Conservation (phyloP, 2,113 vertebrate genomes). For the Dipodomys stephensi region DNA sequence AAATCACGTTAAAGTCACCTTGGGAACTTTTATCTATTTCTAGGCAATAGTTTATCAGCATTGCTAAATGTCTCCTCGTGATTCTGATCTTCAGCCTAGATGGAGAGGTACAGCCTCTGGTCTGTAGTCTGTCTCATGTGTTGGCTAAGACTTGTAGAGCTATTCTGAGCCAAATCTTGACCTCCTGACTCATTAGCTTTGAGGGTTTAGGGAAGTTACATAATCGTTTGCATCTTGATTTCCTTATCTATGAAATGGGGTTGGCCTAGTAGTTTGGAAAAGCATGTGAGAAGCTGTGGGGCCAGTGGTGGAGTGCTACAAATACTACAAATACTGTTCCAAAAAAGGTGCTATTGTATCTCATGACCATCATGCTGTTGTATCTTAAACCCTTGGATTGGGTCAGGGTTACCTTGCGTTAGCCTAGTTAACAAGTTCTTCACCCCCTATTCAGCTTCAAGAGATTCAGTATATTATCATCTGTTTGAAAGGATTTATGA, state of each 20-base stretch:
- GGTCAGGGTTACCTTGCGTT: neutral
- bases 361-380: neutral
- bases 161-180: neutral
- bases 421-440: neutral
- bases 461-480: neutral
- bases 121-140: neutral
- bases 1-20: slow-evolving; percentile 11
- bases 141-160: neutral
- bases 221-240: neutral
- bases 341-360: neutral
- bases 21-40: neutral
- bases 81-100: neutral
- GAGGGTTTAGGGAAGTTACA: neutral
- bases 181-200: neutral
- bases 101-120: neutral
- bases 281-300: neutral
- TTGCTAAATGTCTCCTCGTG: neutral
- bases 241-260: neutral
- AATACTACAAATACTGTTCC: neutral
- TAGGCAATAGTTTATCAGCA: neutral
- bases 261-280: neutral
- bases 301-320: neutral
- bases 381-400: neutral
- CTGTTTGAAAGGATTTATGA: slow-evolving; percentile 54
- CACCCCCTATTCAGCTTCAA: neutral